phyloP scores from a whole-genome alignment of 2,113 vertebrate species.

The Apus apus region DNA sequence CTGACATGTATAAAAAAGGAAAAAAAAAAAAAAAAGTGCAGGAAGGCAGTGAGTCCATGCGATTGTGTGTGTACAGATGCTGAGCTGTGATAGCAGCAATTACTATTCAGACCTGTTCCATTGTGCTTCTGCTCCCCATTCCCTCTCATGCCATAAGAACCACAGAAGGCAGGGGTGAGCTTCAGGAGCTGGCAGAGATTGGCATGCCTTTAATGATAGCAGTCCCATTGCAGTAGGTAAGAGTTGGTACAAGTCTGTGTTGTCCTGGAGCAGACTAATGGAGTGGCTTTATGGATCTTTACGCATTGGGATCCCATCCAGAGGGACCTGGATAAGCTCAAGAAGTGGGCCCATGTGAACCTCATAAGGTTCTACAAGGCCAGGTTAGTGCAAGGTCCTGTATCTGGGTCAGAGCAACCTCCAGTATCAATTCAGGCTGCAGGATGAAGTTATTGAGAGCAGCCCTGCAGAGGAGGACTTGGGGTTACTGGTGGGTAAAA shows the following conservation, averaged over 20 bases:
- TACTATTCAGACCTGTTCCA: background rate
- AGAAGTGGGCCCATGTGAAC: background rate
- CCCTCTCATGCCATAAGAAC: background rate
- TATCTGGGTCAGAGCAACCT: no score
- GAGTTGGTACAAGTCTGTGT: background rate
- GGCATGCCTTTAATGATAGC: background rate
- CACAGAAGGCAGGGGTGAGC: background rate
- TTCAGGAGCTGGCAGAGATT: background rate
- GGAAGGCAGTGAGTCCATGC: background rate
- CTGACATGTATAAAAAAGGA: constrained; percentile 14
- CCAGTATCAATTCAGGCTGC: no score
- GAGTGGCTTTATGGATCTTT: background rate
- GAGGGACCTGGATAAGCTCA: background rate
- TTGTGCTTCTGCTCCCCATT: fast-evolving
- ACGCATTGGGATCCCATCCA: fast-evolving
- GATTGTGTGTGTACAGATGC: background rate
- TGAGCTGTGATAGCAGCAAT: background rate
- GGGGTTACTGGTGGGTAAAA: no score
- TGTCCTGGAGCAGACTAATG: background rate
- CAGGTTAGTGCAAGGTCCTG: no score
- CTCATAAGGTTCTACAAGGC: background rate
- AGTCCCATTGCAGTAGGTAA: background rate
- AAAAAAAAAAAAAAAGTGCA: background rate
- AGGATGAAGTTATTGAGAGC: no score
- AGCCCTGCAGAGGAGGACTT: no score